Base-by-base conservation (phyloP, 2,113 vertebrate species). In the Thymallus thymallus region DNA sequence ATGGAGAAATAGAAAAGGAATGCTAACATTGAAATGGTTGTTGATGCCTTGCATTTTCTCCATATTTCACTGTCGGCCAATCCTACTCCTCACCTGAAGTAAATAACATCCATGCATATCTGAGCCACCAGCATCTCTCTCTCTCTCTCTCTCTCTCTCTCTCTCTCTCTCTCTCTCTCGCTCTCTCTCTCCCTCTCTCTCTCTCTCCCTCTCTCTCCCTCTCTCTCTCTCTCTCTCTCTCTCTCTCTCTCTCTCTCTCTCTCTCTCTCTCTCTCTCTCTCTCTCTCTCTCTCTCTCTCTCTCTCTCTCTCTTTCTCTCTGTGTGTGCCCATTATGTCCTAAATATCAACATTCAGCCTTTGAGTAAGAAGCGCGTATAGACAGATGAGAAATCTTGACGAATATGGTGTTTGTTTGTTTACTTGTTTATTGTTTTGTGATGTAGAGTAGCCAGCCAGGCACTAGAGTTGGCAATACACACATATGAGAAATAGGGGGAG, bases 341-440 rank as follows among this genome's bases (percentile, higher is more conserved):
- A 51, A 51, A 51, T 51, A 51, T 18, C 46, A 51, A 18, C 48
- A 51, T 51, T 51, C 16, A 13, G 48, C 48, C 16, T 51, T 13
- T 51, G 48, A 51, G 14, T 16, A 16, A 41, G 30, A 71, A 41
- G 46, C 65, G 63, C 64, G 73, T 63, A 76, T 58, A 14, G 60
- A 51, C 48, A 51, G 16, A 51, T 51, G 14, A 51, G 14, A 45
- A 45, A 45, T 2, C 41, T 4, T 45, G 41, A 45, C 26, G 26
- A 1, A 26, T 26, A 26, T 26, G 26, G 26, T 77, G 69, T 55
- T n/a, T 46, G 10, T 65, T 29, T 71, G 24, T 35, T 62, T n/a
- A 26, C 41, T 10, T 62, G 51, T 69, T 72, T 26, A 32, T 72
- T 58, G 26, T 71, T 62, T 62, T 62, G 12, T 24, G n/a, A 23